Percentiles rank a stretch among this genome's conserved stretches.
Conservation (phyloP, 2,888 invertebrate species). For the Drosophila fulvimacula region DNA sequence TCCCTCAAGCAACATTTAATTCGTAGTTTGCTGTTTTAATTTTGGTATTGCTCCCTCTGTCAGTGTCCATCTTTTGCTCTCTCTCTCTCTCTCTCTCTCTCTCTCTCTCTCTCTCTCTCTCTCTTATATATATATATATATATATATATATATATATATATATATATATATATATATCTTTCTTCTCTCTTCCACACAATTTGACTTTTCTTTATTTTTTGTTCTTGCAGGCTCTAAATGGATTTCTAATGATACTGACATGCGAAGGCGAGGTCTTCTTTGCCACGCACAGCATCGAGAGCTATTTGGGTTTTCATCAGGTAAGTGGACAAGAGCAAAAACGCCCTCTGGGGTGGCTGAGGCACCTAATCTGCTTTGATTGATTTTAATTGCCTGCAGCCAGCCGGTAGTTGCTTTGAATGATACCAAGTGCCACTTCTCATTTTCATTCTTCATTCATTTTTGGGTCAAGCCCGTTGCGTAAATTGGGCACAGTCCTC, state of each 20-base stretch:
- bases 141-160: background rate
- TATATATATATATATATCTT: background rate
- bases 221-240: conserved; percentile 95
- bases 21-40: conserved; percentile 77
- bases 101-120: background rate
- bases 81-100: background rate
- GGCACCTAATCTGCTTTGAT: conserved; percentile 55
- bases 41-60: conserved; percentile 33
- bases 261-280: conserved; percentile 99
- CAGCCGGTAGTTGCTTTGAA: conserved; percentile 39
- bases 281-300: conserved; percentile 99
- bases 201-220: conserved; percentile 30
- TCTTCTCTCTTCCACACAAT: background rate
- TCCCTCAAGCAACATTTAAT: conserved; percentile 61
- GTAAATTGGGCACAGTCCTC: conserved; percentile 46
- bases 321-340: conserved; percentile 86
- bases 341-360: conserved; percentile 20
- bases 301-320: conserved; percentile 99
- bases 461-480: conserved; percentile 69
- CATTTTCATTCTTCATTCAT: conserved; percentile 6
- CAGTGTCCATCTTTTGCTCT: conserved; percentile 3
- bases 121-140: too few relatives aligned
- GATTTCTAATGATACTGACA: conserved; percentile 99
- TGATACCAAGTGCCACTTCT: conserved; percentile 20
- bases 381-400: conserved; percentile 71